Base-by-base conservation (phyloP, 2,113 vertebrate genomes). In the Leptocoma aspasia region DNA sequence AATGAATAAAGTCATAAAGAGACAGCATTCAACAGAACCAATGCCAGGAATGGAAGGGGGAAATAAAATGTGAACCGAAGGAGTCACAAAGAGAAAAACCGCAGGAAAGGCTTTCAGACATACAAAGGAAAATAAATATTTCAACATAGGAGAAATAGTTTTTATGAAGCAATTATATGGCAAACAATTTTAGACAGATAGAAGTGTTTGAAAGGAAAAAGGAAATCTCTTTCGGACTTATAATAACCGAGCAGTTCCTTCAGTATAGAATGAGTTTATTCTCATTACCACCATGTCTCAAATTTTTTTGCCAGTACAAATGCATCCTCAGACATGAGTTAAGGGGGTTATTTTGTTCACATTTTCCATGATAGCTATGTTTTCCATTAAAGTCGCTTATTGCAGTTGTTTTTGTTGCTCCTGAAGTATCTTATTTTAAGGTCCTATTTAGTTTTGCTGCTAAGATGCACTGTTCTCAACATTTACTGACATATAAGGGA, bases 1-100 rank as follows among this genome's bases (percentile, higher is more conserved):
- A 78, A 78, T 17, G 5, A 91, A 87, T 33, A 85, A 85, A 90
- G 79, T 73, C 84, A 92, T 53, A 59, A 77, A 77, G 78, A 70
- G 30, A 23, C 28, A 35, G 21, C 33, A 57, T 54, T 45, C 54
- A 80, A 45, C 24, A 86, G 42, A 72, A 65, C 22, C n/a, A 39
- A 5, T 39, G 23, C 59, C 63, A 72, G 35, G 41, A 75, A 81
- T 2, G 2, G 37, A 66, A 60, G 9, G 3, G 10, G n/a, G 31
- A 79, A 84, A 61, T 49, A 57, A 75, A 83, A 68, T 2, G 5
- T 33, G 59, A 82, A 56, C 11, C 6, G 5, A 75, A 28, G 23
- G 53, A 73, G 33, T 77, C 68, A 83, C 42, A 61, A 50, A 66
- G 52, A 70, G 17, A 70, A 94, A 86, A 77, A 50, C 33, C 69